Percentiles rank a stretch among this genome's conserved stretches.
These are phyloP conservation scores for Eucera pruinosa DNA, from an alignment of 2,888 invertebrate species.

Conservation along the genomic window DNA sequence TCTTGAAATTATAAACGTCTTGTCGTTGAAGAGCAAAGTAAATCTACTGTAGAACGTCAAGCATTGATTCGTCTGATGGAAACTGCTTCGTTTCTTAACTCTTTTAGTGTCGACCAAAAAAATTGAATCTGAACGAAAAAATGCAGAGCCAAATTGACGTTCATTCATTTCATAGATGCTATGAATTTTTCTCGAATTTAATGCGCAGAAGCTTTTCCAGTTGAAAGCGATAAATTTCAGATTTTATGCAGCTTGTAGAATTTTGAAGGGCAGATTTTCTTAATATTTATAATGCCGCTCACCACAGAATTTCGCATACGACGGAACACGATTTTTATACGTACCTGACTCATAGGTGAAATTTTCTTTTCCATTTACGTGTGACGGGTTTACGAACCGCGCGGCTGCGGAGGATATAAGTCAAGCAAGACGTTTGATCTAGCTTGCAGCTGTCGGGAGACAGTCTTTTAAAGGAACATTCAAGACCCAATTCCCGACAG, in stretches of 20 bases:
- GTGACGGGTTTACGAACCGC: slow-evolving; percentile 33
- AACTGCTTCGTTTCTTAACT: slow-evolving; percentile 14
- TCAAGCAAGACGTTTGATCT: slow-evolving; percentile 41
- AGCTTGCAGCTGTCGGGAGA: slow-evolving; percentile 27
- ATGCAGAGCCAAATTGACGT: too few species aligned
- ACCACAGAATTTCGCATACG: not conserved
- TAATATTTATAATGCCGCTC: slow-evolving; percentile 13
- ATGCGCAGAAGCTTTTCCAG: too few species aligned
- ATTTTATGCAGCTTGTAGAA: not conserved
- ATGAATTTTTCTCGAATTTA: not conserved
- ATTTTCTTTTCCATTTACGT: slow-evolving; percentile 41
- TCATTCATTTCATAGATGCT: too few species aligned
- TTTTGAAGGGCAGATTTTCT: not conserved
- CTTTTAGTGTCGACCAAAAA: not conserved
- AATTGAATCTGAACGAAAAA: too few species aligned
- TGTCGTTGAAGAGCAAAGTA: slow-evolving; percentile 28
- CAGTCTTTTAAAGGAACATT: slow-evolving; percentile 39
- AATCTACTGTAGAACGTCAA: slow-evolving; percentile 16
- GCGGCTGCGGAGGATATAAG: slow-evolving; percentile 27
- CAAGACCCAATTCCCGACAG: slow-evolving; percentile 34
- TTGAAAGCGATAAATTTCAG: too few species aligned
- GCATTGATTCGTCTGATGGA: slow-evolving; percentile 5
- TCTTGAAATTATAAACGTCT: slow-evolving; percentile 31
- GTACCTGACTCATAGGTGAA: slow-evolving; percentile 25
- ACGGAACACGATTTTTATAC: slow-evolving; percentile 5